A percentile compares a stretch with the other conserved stretches of the same genome.
phyloP scores from a whole-genome alignment of 2,113 vertebrate species.

The Oreochromis spilurus region DNA sequence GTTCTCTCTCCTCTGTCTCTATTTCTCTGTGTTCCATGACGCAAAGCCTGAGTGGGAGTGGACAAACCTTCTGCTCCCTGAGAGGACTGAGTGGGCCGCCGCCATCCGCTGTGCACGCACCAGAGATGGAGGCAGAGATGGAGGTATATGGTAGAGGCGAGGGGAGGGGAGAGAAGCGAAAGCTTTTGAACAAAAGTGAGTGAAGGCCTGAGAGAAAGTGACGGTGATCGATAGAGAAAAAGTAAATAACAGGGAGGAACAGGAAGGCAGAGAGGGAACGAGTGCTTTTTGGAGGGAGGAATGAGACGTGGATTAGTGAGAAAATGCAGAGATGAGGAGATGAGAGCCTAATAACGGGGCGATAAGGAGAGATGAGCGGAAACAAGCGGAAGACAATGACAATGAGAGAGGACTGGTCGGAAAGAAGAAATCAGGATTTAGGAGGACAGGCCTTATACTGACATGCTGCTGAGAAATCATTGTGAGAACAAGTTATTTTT shows the following conservation, averaged over 20 bases:
- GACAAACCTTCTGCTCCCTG: slow-evolving; percentile 75
- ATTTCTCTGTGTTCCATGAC: slow-evolving; percentile 74
- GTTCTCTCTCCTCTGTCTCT: slow-evolving; percentile 55
- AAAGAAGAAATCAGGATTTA: not conserved
- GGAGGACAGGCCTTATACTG: not conserved
- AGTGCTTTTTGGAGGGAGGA: not conserved
- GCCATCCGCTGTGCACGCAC: slow-evolving; percentile 62
- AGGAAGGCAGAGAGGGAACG: not conserved
- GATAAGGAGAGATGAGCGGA: slow-evolving; percentile 7
- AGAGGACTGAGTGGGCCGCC: slow-evolving; percentile 70
- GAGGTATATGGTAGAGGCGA: slow-evolving; percentile 11
- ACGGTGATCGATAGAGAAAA: not conserved
- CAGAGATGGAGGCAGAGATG: slow-evolving; percentile 54
- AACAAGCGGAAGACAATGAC: not conserved
- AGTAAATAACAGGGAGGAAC: slow-evolving; percentile 24
- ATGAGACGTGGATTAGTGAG: not conserved
- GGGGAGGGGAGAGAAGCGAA: not conserved
- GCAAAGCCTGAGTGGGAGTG: slow-evolving; percentile 76
- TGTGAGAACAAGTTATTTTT: not conserved
- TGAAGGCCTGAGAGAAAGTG: slow-evolving; percentile 7
- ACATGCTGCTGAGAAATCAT: not conserved
- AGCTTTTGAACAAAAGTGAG: slow-evolving; percentile 1
- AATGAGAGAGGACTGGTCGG: not conserved
- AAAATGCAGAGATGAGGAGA: not conserved
- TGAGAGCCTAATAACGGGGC: slow-evolving; percentile 4